Percentiles rank a stretch among this genome's conserved stretches.
These are phyloP conservation scores for Hucho hucho DNA, from an alignment of 2,113 vertebrate genomes.

Conservation along the genomic window DNA sequence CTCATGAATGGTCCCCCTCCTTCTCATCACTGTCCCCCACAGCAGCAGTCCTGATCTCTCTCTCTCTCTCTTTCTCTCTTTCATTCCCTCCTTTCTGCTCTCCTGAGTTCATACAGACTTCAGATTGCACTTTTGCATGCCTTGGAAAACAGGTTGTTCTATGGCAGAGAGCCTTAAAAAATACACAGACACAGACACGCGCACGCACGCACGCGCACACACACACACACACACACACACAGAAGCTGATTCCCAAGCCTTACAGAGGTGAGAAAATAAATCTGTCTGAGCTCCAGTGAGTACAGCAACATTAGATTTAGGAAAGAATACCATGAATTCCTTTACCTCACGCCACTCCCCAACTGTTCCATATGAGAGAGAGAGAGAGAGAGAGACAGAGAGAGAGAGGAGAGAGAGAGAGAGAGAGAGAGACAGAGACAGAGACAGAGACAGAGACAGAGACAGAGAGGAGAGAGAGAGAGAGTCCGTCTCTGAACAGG, in stretches of 20 bases:
- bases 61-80: constrained; percentile 1
- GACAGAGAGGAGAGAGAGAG: not conserved
- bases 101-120: not conserved
- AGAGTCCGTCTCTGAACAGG: not conserved
- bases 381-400: not conserved
- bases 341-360: not conserved
- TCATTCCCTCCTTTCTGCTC: not conserved
- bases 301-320: not conserved
- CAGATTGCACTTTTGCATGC: not conserved
- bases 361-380: constrained; percentile 19
- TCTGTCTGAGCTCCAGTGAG: not conserved
- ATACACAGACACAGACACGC: not conserved
- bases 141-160: not conserved
- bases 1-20: too few species aligned
- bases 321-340: constrained; percentile 12
- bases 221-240: not conserved
- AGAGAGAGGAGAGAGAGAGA: not conserved
- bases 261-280: constrained; percentile 14
- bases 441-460: too few species aligned
- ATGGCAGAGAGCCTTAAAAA: not conserved
- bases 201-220: not conserved
- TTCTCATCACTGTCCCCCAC: not conserved
- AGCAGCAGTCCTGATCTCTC: not conserved
- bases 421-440: not conserved
- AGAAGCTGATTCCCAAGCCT: not conserved